Base-by-base conservation (phyloP, 2,888 invertebrate species). In the Ctena decussata region DNA sequence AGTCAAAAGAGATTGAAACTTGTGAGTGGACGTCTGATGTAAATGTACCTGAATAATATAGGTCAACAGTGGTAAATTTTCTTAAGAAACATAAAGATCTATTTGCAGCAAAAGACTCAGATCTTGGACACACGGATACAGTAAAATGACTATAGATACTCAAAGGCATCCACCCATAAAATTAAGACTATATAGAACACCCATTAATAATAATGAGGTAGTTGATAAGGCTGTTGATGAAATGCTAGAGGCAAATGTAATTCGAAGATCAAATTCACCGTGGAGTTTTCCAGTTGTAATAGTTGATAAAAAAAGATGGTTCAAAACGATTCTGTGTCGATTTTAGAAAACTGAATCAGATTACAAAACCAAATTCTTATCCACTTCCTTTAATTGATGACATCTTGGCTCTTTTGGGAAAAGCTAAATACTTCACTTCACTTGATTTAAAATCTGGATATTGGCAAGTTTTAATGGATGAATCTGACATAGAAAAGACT, bases 341-440 rank as follows among this genome's bases (percentile, higher is more conserved):
- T 30, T 49, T 49, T 49, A 49, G n/a, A 21, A 49, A 49, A 49
- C n/a, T 49, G n/a, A 49, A 49, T 49, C 49, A 11, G 49, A 21
- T 49, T 18, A 49, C 49, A 21, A 49, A 41, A 18, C 82, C 82
- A 39, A 82, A 77, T 24, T 73, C 72, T n/a, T 77, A 69, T 21
- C 82, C 37, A 35, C 5, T 70, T 2, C 70, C 70, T 5, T 1
- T 6, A n/a, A 3, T 35, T n/a, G 70, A 85, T 46, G 81, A 82
- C 73, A 77, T 85, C 18, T 32, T 85, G 21, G 85, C 82, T 24
- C 76, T 82, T 5, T 76, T 75, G 11, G 77, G 65, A 0, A 73
- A 79, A 18, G 72, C 84, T 18, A 74, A 73, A 30, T n/a, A 77
- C 0, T 84, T 80, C 41, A 32, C 80, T 37, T 77, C 77, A 0